Percentiles rank a stretch among this genome's conserved stretches.
These are phyloP conservation scores for Dioctria rufipes DNA, from an alignment of 2,888 invertebrate genomes.

Conservation along the genomic window DNA sequence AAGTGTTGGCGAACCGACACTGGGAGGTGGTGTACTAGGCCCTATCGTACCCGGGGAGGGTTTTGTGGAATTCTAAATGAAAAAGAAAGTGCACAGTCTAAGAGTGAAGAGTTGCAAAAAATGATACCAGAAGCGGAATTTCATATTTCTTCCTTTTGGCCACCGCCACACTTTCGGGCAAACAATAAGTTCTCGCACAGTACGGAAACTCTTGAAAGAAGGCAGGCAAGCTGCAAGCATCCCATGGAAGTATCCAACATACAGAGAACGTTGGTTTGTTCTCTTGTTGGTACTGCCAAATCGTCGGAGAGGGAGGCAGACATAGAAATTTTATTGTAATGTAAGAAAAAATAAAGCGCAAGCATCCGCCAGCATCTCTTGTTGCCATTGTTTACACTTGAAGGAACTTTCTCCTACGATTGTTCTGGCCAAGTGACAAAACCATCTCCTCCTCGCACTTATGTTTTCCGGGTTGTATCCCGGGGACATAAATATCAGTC, in stretches of 20 bases:
- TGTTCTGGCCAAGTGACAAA: slow-evolving; percentile 54
- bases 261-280: background rate
- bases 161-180: slow-evolving; percentile 53
- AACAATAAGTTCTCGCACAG: slow-evolving; percentile 55
- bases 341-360: slow-evolving; percentile 54
- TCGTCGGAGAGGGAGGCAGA: background rate
- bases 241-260: slow-evolving; percentile 29
- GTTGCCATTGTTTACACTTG: slow-evolving; percentile 53
- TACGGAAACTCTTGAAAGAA: slow-evolving; percentile 45
- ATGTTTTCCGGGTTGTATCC: slow-evolving; percentile 54
- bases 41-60: slow-evolving; percentile 1
- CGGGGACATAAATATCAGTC: slow-evolving; percentile 49
- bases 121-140: slow-evolving; percentile 49
- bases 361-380: slow-evolving; percentile 43
- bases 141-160: slow-evolving; percentile 44
- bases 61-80: background rate
- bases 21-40: too few species aligned
- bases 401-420: slow-evolving; percentile 48
- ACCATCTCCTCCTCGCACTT: slow-evolving; percentile 50
- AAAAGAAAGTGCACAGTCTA: slow-evolving; percentile 46
- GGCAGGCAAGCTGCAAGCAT: slow-evolving; percentile 9
- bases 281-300: background rate
- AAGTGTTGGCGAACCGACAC: too few species aligned
- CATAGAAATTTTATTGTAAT: slow-evolving; percentile 52
- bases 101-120: slow-evolving; percentile 29